Percentiles rank a stretch among this genome's conserved stretches.
These are phyloP conservation scores for Lepidochitona cinerea DNA, from an alignment of 2,888 invertebrate species.

Conservation along the genomic window DNA sequence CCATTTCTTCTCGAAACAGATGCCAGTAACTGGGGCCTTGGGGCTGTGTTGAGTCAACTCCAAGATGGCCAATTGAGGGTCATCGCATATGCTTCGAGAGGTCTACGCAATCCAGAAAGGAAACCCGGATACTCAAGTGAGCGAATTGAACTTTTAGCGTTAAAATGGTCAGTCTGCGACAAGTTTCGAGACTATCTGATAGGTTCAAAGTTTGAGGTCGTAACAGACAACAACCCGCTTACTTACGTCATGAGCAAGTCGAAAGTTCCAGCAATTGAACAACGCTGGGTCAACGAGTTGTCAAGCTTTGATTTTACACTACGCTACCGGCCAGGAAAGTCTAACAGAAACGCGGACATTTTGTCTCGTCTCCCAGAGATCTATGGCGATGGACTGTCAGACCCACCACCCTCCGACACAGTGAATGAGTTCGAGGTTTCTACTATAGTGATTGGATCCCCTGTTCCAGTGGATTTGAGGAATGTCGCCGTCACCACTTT, in stretches of 20 bases:
- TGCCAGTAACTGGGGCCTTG: conserved; percentile 18
- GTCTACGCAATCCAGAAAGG: conserved; percentile 17
- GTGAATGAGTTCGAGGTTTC: too few relatives aligned
- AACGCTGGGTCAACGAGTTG: conserved; percentile 26
- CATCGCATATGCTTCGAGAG: conserved; percentile 28
- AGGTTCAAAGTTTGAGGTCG: conserved; percentile 17
- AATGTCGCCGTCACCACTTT: too few relatives aligned
- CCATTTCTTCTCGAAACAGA: conserved; percentile 18
- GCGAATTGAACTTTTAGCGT: conserved; percentile 29
- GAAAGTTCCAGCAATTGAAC: conserved; percentile 23
- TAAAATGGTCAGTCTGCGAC: conserved; percentile 33
- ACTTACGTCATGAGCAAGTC: conserved; percentile 14
- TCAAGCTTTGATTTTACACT: conserved; percentile 19
- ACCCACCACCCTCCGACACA: too few relatives aligned
- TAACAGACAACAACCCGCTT: conserved; percentile 24
- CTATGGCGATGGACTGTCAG: too few relatives aligned
- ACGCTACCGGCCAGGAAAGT: conserved; percentile 15
- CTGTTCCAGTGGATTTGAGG: too few relatives aligned
- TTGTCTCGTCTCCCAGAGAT: conserved; percentile 17
- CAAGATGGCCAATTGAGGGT: conserved; percentile 19
- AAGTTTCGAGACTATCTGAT: conserved; percentile 26
- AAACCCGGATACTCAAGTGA: conserved; percentile 23
- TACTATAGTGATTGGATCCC: too few relatives aligned
- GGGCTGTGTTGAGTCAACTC: conserved; percentile 24
- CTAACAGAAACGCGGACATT: conserved; percentile 21